A percentile compares a stretch with the other conserved stretches of the same genome.
Conservation (phyloP, 1,140 invertebrate species). For the Drosophila pseudoananassae region DNA sequence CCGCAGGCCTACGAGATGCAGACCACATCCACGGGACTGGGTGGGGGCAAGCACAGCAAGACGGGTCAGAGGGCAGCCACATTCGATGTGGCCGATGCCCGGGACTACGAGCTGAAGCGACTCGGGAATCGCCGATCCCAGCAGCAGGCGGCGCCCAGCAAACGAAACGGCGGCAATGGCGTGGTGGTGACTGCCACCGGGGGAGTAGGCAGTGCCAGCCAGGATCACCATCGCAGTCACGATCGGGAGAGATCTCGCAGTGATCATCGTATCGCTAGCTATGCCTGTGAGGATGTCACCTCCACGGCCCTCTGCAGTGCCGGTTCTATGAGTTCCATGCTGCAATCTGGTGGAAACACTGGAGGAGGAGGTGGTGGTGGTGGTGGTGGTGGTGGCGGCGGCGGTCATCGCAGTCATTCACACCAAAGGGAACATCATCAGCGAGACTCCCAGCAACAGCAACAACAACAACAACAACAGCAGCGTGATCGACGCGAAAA, state of each 20-base stretch:
- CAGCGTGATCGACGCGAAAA: conserved; percentile 82
- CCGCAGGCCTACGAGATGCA: conserved; percentile 66
- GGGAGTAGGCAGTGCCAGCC: conserved; percentile 27
- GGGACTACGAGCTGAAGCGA: conserved; percentile 78
- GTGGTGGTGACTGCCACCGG: not conserved
- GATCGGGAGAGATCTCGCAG: conserved; percentile 76
- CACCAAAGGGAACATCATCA: conserved; percentile 51
- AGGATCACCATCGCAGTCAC: conserved; percentile 69
- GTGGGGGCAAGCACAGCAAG: conserved; percentile 31
- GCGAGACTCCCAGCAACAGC: conserved; percentile 36
- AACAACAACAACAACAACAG: conserved; percentile 30
- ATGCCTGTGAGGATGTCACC: conserved; percentile 67
- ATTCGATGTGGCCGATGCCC: conserved; percentile 75
- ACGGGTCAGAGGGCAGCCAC: conserved; percentile 68
- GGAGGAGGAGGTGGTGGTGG: conserved; percentile 1
- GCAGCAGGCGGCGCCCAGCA: conserved; percentile 68
- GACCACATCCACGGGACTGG: conserved; percentile 19
- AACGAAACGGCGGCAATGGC: conserved; percentile 54
- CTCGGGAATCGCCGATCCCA: conserved; percentile 75
- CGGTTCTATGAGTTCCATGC: conserved; percentile 67
- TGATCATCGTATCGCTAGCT: conserved; percentile 78
- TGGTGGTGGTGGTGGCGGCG: not conserved
- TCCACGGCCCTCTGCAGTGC: conserved; percentile 48
- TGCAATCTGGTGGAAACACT: conserved; percentile 30
- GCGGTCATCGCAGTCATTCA: conserved; percentile 9